Base-by-base conservation (phyloP, 2,888 invertebrate species). In the Lochmaea capreae region DNA sequence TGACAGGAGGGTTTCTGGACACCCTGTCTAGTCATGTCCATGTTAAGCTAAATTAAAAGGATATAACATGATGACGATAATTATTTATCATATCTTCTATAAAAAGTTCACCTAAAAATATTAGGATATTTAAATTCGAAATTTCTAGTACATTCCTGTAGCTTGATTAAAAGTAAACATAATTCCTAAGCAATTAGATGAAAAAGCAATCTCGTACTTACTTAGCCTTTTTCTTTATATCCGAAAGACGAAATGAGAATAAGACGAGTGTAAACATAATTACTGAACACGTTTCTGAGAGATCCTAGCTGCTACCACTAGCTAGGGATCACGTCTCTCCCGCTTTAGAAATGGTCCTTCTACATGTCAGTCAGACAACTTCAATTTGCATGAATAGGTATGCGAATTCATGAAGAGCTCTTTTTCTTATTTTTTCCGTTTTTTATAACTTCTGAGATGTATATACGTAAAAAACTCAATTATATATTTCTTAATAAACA, bases 181-280 rank as follows among this genome's bases (percentile, higher is more conserved):
- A 52, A 52, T 52, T 52, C 52, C 52, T 16, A 3, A 8, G 16
- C 52, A 52, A 52, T 52, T n/a, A 16, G 52, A 52, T 16, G n/a
- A 52, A 52, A 52, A 52, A 52, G 52, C n/a, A n/a, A 52, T 52
- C n/a, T n/a, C 14, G 52, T n/a, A n/a, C n/a, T 46, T 8, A 4
- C 12, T 49, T 14, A 16, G 4, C 52, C n/a, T 52, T n/a, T 52
- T 52, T 52, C 52, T 52, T 8, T 52, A 16, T 16, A 52, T n/a
- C n/a, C n/a, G 52, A 5, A 46, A 46, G 46, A 11, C 46, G 46
- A 8, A 52, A 52, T 16, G 52, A 52, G 52, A 14, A 72, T 62
- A 43, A 72, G 62, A 67, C 61, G n/a, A 72, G 54, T 54, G 72
- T 67, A 67, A 72, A 72, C 72, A 67, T 67, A 62, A 72, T 72